These are phyloP conservation scores for Archocentrus centrarchus DNA, from an alignment of 2,113 vertebrate genomes.

Conservation along the genomic window DNA sequence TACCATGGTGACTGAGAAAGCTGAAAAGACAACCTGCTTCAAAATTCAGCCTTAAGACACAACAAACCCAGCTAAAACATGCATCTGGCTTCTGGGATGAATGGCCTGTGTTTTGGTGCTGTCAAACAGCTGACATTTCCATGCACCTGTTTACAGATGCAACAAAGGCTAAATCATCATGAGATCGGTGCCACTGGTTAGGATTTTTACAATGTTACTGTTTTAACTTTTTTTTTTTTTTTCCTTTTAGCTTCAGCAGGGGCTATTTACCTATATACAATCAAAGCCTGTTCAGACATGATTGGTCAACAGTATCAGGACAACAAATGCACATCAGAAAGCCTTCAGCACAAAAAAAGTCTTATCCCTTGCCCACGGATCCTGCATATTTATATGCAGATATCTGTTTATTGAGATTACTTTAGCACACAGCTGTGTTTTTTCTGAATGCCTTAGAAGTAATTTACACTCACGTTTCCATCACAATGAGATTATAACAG, in stretches of 20 bases:
- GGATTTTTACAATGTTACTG: not conserved
- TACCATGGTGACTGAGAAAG: not conserved
- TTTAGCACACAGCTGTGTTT: constrained; percentile 10
- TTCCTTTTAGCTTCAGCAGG: not conserved
- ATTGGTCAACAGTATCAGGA: not conserved
- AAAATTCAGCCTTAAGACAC: not conserved
- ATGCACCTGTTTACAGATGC: not conserved
- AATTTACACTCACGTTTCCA: constrained; percentile 61
- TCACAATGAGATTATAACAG: constrained; percentile 66
- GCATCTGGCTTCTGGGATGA: not conserved
- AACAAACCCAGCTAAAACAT: not conserved
- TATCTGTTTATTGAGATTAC: constrained; percentile 3
- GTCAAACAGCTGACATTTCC: not conserved
- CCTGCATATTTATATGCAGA: not conserved
- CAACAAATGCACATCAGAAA: not conserved
- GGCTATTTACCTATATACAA: not conserved
- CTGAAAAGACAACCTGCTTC: not conserved
- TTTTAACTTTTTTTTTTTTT: not conserved
- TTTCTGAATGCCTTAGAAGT: constrained; percentile 42
- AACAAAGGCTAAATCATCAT: not conserved
- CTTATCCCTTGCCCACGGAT: not conserved
- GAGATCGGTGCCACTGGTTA: not conserved
- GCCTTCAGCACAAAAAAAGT: constrained; percentile 1
- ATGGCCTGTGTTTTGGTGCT: not conserved
- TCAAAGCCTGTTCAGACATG: not conserved